A percentile compares a stretch with the other conserved stretches of the same genome.
Conservation (phyloP, 30 jellyfish, hydroid and myxozoan species). For the Aurelia sp. region DNA sequence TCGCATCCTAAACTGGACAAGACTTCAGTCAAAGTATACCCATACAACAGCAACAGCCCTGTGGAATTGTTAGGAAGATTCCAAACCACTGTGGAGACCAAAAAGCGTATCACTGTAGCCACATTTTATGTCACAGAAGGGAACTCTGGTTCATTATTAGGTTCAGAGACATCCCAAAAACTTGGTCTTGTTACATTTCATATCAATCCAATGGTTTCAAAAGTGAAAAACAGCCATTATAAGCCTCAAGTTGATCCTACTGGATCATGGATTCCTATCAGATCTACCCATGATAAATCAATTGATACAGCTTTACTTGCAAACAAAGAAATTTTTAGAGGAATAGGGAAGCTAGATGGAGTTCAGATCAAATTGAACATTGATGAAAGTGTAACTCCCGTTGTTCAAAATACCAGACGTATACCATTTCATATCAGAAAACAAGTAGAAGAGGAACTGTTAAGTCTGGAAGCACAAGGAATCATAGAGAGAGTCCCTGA, state of each 20-base stretch:
- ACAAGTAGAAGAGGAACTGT: constrained; percentile 36
- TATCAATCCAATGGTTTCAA: constrained; percentile 36
- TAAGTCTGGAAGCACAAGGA: constrained; percentile 24
- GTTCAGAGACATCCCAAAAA: too few species aligned
- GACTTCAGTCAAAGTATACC: constrained; percentile 9
- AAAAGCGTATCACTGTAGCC: too few species aligned
- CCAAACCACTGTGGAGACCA: too few species aligned
- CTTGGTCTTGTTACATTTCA: constrained; percentile 1
- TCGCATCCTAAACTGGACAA: constrained; percentile 38
- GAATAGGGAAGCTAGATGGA: too few species aligned
- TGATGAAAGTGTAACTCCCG: too few species aligned
- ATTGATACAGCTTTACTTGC: background rate
- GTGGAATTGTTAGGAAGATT: too few species aligned
- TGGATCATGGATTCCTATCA: constrained; percentile 25
- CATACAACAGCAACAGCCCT: too few species aligned
- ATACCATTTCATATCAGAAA: background rate
- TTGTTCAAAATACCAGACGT: constrained; percentile 8
- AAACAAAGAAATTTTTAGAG: too few species aligned
- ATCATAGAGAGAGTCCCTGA: background rate
- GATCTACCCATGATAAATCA: constrained; percentile 8
- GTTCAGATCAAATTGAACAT: too few species aligned
- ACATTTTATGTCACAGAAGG: too few species aligned
- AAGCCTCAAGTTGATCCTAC: constrained; percentile 25
- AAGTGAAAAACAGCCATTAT: constrained; percentile 20
- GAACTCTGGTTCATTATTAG: too few species aligned